A percentile compares a stretch with the other conserved stretches of the same genome.
These are phyloP conservation scores for Deroptyus accipitrinus DNA, from an alignment of 2,113 vertebrate species.

Conservation along the genomic window DNA sequence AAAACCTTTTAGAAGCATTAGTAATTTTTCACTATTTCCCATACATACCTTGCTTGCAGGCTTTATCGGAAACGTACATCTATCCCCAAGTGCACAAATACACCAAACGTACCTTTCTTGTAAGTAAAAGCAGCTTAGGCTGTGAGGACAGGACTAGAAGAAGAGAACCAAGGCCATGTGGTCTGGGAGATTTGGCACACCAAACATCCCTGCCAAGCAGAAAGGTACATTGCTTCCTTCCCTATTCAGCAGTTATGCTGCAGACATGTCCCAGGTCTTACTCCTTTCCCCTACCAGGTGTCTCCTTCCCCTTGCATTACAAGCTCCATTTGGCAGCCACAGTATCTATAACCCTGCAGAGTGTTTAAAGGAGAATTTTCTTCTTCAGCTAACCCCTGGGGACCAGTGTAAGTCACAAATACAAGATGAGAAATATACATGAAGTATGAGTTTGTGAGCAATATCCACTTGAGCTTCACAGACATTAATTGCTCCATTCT, in stretches of 20 bases:
- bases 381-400: background rate
- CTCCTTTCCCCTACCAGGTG: background rate
- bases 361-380: background rate
- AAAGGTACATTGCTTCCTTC: background rate
- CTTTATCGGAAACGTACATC: background rate
- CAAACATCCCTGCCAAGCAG: background rate
- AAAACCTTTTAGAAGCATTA: conserved; percentile 40
- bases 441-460: background rate
- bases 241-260: background rate
- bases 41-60: background rate
- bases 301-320: background rate
- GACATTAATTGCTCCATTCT: background rate
- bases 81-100: background rate
- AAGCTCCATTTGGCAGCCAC: background rate
- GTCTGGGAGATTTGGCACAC: background rate
- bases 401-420: background rate
- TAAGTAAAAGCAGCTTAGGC: background rate
- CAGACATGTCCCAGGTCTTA: background rate
- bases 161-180: background rate
- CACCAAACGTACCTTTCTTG: background rate
- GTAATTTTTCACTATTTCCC: conserved; percentile 22
- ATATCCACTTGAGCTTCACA: background rate
- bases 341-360: background rate
- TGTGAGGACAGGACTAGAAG: background rate
- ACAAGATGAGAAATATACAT: background rate